phyloP scores from a whole-genome alignment of 2,888 invertebrate genomes.

The Melinaea marsaeus region DNA sequence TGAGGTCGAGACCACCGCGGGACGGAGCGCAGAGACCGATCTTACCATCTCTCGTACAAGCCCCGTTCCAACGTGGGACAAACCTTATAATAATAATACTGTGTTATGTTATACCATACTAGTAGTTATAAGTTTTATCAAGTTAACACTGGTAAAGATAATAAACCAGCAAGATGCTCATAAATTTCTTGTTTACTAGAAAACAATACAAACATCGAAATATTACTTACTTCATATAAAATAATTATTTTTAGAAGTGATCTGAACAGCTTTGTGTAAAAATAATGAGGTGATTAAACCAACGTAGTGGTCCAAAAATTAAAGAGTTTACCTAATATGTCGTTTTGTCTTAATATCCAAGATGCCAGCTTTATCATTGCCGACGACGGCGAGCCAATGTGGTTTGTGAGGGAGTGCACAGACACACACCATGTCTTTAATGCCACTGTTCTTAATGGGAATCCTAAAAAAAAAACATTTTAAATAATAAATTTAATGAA shows the following conservation, averaged over 20 bases:
- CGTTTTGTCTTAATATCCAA: conserved; percentile 93
- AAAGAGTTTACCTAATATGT: conserved; percentile 80
- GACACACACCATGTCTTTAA: conserved; percentile 84
- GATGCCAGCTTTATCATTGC: conserved; percentile 93
- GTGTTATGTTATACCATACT: background rate
- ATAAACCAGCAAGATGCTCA: too few species aligned
- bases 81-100: conserved; percentile 62
- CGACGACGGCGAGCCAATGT: conserved; percentile 91
- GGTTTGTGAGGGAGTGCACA: conserved; percentile 91
- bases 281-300: too few species aligned
- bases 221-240: too few species aligned
- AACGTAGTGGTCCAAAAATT: background rate
- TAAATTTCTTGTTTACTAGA: too few species aligned
- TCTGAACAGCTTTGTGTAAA: too few species aligned
- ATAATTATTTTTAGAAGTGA: too few species aligned
- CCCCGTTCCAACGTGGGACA: conserved; percentile 95
- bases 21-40: conserved; percentile 95
- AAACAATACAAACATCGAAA: too few species aligned
- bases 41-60: conserved; percentile 90
- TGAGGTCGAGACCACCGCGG: conserved; percentile 94
- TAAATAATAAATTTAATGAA: background rate
- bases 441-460: conserved; percentile 70
- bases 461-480: conserved; percentile 47
- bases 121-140: too few species aligned
- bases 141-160: too few species aligned